Conservation (phyloP, 1,140 invertebrate species). For the Amyelois transitella region DNA sequence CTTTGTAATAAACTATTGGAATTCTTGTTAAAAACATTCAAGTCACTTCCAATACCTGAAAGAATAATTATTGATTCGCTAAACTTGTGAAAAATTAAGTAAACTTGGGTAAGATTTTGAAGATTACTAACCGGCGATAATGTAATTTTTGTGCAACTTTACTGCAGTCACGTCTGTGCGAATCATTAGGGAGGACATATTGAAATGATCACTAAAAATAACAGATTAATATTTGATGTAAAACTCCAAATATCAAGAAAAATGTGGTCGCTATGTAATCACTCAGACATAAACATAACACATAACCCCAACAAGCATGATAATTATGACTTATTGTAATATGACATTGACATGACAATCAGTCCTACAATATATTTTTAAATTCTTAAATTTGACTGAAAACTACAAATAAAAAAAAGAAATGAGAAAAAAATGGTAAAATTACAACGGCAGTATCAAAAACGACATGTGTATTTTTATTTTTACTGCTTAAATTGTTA, state of each 20-base stretch:
- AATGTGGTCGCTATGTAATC: too few relatives aligned
- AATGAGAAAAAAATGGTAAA: too few relatives aligned
- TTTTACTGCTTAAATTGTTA: too few relatives aligned
- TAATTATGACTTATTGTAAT: too few relatives aligned
- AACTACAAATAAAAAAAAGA: too few relatives aligned
- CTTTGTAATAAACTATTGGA: conserved; percentile 23
- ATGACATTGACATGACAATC: too few relatives aligned
- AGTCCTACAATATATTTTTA: too few relatives aligned
- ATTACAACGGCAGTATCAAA: too few relatives aligned
- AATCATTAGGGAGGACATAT: conserved; percentile 36
- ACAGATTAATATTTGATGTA: neutral
- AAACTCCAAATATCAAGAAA: neutral
- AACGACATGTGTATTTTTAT: too few relatives aligned
- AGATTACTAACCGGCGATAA: conserved; percentile 37
- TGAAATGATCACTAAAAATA: neutral
- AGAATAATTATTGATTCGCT: conserved; percentile 8
- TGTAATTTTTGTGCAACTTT: conserved; percentile 34
- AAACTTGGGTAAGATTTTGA: neutral
- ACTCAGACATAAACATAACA: too few relatives aligned
- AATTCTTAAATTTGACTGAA: too few relatives aligned
- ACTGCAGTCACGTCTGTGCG: conserved; percentile 56
- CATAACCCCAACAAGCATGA: too few relatives aligned
- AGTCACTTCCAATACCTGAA: conserved; percentile 51
- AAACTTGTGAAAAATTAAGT: neutral
- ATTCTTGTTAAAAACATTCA: conserved; percentile 30